Evolutionary conservation across 2,888 invertebrate species (phyloP).

Genomic region (Rutpela maculata): DNA sequence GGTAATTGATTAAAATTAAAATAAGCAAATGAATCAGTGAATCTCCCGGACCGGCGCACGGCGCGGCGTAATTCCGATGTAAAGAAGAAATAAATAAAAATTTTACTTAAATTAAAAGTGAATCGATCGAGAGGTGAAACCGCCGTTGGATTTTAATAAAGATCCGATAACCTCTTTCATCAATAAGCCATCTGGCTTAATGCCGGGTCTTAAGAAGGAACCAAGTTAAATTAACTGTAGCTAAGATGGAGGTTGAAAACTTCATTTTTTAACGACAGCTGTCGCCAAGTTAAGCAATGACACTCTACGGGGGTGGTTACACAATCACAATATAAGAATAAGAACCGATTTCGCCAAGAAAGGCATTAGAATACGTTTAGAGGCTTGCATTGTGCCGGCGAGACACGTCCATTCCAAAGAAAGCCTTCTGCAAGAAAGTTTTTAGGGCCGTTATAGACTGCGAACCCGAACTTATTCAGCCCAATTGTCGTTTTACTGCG

Average conservation of each 20-base stretch:
- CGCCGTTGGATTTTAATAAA: slow-evolving; percentile 57
- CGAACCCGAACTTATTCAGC: slow-evolving; percentile 47
- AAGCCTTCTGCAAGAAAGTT: slow-evolving; percentile 21
- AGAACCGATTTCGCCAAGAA: slow-evolving; percentile 70
- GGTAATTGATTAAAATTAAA: no score
- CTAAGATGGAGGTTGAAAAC: slow-evolving; percentile 74
- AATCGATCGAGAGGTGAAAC: slow-evolving; percentile 32
- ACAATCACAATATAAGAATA: slow-evolving; percentile 73
- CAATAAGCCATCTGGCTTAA: slow-evolving; percentile 57
- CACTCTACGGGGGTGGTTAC: slow-evolving; percentile 74
- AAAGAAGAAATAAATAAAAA: not conserved
- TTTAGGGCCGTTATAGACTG: slow-evolving; percentile 38
- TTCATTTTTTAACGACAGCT: slow-evolving; percentile 74
- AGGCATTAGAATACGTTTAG: slow-evolving; percentile 70
- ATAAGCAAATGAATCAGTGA: no score
- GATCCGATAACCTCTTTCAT: slow-evolving; percentile 60
- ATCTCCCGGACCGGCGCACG: no score
- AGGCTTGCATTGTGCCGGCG: slow-evolving; percentile 63
- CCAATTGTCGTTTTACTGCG: slow-evolving; percentile 65
- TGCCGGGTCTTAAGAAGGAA: slow-evolving; percentile 57
- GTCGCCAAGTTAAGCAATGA: slow-evolving; percentile 69
- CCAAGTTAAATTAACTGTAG: slow-evolving; percentile 75
- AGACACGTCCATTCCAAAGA: slow-evolving; percentile 22
- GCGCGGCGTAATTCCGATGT: no score
- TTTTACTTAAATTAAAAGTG: slow-evolving; percentile 15